Conservation (phyloP, 2,797 vertebrate genomes). For the Tokudaia tokunoshimensis region DNA sequence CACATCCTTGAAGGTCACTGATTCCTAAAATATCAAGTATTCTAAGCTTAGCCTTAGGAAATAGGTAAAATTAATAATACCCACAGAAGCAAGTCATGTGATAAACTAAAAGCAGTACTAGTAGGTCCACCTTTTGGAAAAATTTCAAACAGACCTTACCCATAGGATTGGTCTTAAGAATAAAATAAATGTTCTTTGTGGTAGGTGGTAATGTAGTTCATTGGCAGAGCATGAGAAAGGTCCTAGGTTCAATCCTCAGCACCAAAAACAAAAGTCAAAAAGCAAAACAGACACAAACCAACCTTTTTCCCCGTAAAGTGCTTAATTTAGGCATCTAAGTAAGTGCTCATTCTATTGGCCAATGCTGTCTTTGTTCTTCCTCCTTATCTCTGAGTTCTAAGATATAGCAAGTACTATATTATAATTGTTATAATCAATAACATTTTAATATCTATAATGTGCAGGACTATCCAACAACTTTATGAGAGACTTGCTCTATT, state of each 20-base stretch:
- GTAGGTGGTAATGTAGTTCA: neutral
- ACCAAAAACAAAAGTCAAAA: neutral
- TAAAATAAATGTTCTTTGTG: neutral
- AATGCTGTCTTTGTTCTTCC: neutral
- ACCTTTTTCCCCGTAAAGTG: neutral
- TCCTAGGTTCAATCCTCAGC: neutral
- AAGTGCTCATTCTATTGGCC: neutral
- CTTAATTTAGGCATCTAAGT: neutral
- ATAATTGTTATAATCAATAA: neutral
- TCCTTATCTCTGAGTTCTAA: neutral
- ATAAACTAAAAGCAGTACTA: neutral
- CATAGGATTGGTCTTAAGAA: neutral
- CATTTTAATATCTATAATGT: neutral
- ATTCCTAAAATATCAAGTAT: constrained; percentile 75
- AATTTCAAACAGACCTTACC: neutral
- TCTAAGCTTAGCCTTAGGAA: constrained; percentile 5
- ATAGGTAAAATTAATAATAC: neutral
- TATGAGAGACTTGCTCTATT: neutral
- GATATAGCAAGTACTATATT: neutral
- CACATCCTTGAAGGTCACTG: constrained; percentile 83
- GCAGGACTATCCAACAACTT: neutral
- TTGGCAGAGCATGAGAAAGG: neutral
- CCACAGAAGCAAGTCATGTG: neutral
- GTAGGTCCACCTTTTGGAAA: neutral
- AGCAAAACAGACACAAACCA: neutral